phyloP scores from a whole-genome alignment of 2,888 invertebrate species.

The Drosophila mimica region DNA sequence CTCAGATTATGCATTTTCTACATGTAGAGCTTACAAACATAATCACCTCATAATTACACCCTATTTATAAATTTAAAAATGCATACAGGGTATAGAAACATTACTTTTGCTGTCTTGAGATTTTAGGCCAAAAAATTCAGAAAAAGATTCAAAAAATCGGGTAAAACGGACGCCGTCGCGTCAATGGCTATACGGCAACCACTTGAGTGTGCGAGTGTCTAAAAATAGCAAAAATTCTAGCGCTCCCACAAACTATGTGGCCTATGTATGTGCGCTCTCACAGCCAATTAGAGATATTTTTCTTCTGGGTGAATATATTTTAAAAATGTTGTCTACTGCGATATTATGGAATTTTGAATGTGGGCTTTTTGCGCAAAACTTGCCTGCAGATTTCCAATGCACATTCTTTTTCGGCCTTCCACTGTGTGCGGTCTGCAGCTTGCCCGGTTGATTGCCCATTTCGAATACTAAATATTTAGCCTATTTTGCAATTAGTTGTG shows the following conservation, averaged over 20 bases:
- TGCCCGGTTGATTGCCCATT: slow-evolving; percentile 89
- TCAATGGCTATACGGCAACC: slow-evolving; percentile 74
- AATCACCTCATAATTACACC: background rate
- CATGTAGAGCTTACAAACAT: background rate
- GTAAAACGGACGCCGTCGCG: slow-evolving; percentile 36
- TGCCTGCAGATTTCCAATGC: slow-evolving; percentile 95
- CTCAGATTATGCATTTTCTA: background rate
- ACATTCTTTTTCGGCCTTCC: slow-evolving; percentile 90
- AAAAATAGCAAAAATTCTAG: slow-evolving; percentile 82
- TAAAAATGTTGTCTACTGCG: slow-evolving; percentile 10
- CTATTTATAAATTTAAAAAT: background rate
- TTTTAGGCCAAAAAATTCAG: slow-evolving; percentile 70
- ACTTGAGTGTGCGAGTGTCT: slow-evolving; percentile 82
- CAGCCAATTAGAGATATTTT: slow-evolving; percentile 54
- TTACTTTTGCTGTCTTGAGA: slow-evolving; percentile 66
- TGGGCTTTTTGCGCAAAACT: slow-evolving; percentile 38
- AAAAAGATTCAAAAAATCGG: slow-evolving; percentile 30
- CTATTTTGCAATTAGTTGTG: slow-evolving; percentile 69
- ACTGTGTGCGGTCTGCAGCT: slow-evolving; percentile 86
- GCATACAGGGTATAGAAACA: slow-evolving; percentile 45
- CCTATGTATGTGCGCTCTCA: slow-evolving; percentile 52
- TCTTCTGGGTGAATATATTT: slow-evolving; percentile 38
- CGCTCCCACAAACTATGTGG: slow-evolving; percentile 80
- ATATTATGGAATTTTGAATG: slow-evolving; percentile 10
- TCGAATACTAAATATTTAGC: slow-evolving; percentile 70